Percentiles rank a stretch among this genome's conserved stretches.
These are phyloP conservation scores for Euplexia lucipara DNA, from an alignment of 2,888 invertebrate species.

Conservation along the genomic window DNA sequence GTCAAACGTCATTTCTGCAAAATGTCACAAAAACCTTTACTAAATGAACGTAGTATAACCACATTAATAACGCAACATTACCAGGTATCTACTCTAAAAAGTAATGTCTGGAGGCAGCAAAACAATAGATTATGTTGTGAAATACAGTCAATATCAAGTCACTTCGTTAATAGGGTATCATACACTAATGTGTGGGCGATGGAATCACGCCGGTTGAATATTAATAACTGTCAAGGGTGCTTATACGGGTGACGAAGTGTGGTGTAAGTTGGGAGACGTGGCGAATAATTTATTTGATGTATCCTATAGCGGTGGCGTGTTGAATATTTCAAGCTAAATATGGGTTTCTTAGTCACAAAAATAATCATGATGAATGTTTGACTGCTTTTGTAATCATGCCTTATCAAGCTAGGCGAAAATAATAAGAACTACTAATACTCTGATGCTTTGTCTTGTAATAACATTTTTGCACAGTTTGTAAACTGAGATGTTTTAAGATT, in stretches of 20 bases:
- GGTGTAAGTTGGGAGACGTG: slow-evolving; percentile 23
- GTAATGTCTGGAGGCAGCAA: slow-evolving; percentile 40
- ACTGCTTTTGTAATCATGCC: not conserved
- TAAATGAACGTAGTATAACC: not conserved
- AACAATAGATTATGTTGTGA: slow-evolving; percentile 55
- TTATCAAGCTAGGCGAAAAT: not conserved
- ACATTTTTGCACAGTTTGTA: too few species aligned
- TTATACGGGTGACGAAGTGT: slow-evolving; percentile 42
- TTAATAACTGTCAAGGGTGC: slow-evolving; percentile 76
- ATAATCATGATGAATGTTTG: not conserved
- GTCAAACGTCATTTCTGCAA: not conserved
- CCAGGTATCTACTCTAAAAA: slow-evolving; percentile 25
- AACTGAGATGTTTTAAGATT: too few species aligned
- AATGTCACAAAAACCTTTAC: not conserved
- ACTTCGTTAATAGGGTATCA: slow-evolving; percentile 54
- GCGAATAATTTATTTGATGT: slow-evolving; percentile 10
- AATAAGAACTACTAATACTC: not conserved
- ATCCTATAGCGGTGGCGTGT: not conserved
- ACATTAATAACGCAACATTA: not conserved
- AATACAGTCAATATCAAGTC: slow-evolving; percentile 39
- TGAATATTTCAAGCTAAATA: not conserved
- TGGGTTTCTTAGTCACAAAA: not conserved
- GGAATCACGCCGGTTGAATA: slow-evolving; percentile 73
- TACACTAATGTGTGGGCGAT: slow-evolving; percentile 69
- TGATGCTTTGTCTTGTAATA: not conserved